Evolutionary conservation across 37 sponge, comb jelly and placozoan species (phyloP).

Genomic region (Dysidea cf. avara): DNA sequence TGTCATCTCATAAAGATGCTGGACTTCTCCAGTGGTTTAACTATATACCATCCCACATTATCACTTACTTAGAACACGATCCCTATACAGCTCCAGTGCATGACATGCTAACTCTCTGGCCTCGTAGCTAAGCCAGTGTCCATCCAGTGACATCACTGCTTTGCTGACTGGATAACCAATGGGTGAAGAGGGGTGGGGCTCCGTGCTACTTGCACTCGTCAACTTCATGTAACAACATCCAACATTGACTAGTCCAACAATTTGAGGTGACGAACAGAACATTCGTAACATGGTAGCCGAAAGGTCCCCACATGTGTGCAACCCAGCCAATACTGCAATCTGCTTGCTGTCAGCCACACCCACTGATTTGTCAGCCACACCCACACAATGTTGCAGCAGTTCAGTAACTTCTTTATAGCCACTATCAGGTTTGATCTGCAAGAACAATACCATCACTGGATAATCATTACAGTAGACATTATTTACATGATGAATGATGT

Average conservation of each 20-base stretch:
- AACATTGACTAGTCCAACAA: conserved; percentile 58
- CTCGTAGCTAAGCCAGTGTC: conserved; percentile 55
- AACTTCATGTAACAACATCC: conserved; percentile 90
- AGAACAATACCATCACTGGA: no score
- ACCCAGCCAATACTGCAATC: conserved; percentile 42
- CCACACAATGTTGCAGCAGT: no score
- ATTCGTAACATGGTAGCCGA: conserved; percentile 64
- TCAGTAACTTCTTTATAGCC: neutral
- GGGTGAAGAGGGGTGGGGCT: neutral
- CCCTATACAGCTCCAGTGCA: conserved; percentile 52
- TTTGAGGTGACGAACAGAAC: conserved; percentile 29
- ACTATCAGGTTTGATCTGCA: neutral
- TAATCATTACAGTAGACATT: neutral
- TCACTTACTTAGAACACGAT: conserved; percentile 22
- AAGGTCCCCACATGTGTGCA: conserved; percentile 84
- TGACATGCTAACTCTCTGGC: conserved; percentile 78
- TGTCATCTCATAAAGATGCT: no score
- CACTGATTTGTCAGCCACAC: no score
- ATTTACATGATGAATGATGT: neutral
- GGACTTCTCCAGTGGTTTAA: no score
- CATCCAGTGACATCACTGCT: conserved; percentile 6
- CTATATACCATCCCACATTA: no score
- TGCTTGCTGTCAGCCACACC: no score
- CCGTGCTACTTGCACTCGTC: conserved; percentile 1
- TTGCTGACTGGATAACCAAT: conserved; percentile 68